Base-by-base conservation (phyloP, 1,140 invertebrate genomes). In the Ceratoteleas bidentatus region DNA sequence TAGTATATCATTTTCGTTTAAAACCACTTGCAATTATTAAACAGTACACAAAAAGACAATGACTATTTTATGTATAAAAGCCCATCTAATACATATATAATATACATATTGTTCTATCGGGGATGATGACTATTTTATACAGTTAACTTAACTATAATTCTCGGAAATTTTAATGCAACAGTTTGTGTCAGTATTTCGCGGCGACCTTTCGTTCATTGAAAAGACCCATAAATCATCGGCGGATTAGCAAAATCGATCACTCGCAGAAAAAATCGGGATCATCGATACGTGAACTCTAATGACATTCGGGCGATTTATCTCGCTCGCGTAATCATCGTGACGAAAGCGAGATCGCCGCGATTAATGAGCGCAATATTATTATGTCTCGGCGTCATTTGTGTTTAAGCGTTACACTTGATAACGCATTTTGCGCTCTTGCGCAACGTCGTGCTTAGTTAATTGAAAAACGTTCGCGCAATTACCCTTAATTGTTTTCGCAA, bases 271-370 rank as follows among this genome's bases (percentile, higher is more conserved):
- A 8, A 43, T 60, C 65, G 13, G 53, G 16, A 65, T 64, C 54
- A 57, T 36, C 9, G 61, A 75, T 61, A 53, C 47, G 56, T 14
- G 32, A 43, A 60, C 62, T 24, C 38, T 47, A 66, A 57, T 61
- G 62, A 68, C 62, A 69, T 50, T 50, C 32, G 15, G 11, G 14
- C 43, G 53, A 78, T 79, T 70, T 60, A 66, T 79, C 49, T 70
- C 45, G 33, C 43, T 57, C 68, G 60, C 14, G 49, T 66, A 70
- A 72, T 60, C n/a, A 33, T 61, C 54, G 61, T 72, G 76, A 54
- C 61, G 76, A 79, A 72, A 79, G 61, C 36, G 16, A 49, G 72
- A 79, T 79, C 57, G 61, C 66, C 16, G 65, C 66, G 65, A 78
- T 78, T 78, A 78, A 78, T 78, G 75, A 24, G 24, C 52, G 43